Evolutionary conservation across 2,888 invertebrate genomes (phyloP).

Genomic region (Aphidius colemani): DNA sequence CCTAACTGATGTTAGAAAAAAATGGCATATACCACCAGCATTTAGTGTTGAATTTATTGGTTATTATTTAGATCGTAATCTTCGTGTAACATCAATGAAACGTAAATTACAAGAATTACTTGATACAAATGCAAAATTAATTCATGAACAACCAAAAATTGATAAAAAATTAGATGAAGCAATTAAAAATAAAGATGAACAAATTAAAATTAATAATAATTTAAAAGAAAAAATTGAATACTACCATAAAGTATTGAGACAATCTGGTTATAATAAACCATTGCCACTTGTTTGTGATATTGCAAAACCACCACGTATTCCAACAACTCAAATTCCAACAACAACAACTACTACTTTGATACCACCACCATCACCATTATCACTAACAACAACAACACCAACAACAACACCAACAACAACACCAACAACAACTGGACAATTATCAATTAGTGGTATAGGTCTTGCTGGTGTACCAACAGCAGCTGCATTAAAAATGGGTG

Average conservation of each 20-base stretch:
- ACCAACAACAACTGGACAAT: conserved; percentile 16
- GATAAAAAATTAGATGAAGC: conserved; percentile 81
- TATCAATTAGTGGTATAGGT: conserved; percentile 42
- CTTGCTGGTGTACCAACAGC: conserved; percentile 77
- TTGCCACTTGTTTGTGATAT: conserved; percentile 50
- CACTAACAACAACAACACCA: conserved; percentile 14
- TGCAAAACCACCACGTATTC: conserved; percentile 47
- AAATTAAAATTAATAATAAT: conserved; percentile 65
- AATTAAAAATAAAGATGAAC: conserved; percentile 70
- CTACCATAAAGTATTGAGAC: conserved; percentile 52
- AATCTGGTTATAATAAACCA: conserved; percentile 51
- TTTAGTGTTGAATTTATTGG: conserved; percentile 94
- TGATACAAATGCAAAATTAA: conserved; percentile 73
- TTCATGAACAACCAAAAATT: conserved; percentile 77
- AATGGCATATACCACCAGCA: conserved; percentile 93
- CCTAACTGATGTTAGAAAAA: conserved; percentile 83
- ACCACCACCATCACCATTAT: too few relatives aligned
- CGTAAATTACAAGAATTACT: conserved; percentile 76
- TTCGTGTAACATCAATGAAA: conserved; percentile 78
- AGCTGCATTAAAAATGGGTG: conserved; percentile 84
- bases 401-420: neutral
- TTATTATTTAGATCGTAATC: conserved; percentile 89
- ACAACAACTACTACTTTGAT: too few relatives aligned
- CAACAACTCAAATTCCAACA: conserved; percentile 36
- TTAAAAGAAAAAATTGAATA: conserved; percentile 64